A percentile compares a stretch with the other conserved stretches of the same genome.
These are phyloP conservation scores for Pantherophis vulpinus DNA, from an alignment of 2,797 vertebrate species.

Conservation along the genomic window DNA sequence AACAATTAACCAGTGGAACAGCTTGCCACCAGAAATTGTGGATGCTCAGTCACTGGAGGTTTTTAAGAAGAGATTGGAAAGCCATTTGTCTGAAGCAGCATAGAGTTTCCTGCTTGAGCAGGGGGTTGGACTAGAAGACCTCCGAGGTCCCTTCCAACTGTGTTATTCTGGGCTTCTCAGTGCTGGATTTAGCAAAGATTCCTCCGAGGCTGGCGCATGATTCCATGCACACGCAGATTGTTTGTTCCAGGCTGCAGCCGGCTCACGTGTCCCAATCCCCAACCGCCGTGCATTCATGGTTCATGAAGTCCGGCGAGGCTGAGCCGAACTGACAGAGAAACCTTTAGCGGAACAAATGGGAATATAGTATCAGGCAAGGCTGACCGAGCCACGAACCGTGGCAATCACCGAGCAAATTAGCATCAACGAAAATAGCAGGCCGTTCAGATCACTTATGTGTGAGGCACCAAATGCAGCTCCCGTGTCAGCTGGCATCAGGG, in stretches of 20 bases:
- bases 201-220: background rate
- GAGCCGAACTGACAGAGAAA: constrained; percentile 81
- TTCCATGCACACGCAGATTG: background rate
- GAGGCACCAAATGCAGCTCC: constrained; percentile 68
- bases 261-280: constrained; percentile 63
- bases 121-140: background rate
- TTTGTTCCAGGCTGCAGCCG: background rate
- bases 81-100: no score
- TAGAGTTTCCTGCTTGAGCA: background rate
- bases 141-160: background rate
- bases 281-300: constrained; percentile 81
- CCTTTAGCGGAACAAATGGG: constrained; percentile 87
- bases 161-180: background rate
- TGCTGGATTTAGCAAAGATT: no score
- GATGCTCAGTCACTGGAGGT: no score
- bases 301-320: constrained; percentile 77
- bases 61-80: no score
- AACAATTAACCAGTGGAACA: no score
- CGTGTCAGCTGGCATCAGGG: constrained; percentile 73
- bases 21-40: no score
- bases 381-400: constrained; percentile 89
- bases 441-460: constrained; percentile 72
- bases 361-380: constrained; percentile 87
- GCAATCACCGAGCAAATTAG: constrained; percentile 90
- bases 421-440: constrained; percentile 79